Evolutionary conservation across 2,888 invertebrate genomes (phyloP).

Genomic region (Rhabditophanes sp.): DNA sequence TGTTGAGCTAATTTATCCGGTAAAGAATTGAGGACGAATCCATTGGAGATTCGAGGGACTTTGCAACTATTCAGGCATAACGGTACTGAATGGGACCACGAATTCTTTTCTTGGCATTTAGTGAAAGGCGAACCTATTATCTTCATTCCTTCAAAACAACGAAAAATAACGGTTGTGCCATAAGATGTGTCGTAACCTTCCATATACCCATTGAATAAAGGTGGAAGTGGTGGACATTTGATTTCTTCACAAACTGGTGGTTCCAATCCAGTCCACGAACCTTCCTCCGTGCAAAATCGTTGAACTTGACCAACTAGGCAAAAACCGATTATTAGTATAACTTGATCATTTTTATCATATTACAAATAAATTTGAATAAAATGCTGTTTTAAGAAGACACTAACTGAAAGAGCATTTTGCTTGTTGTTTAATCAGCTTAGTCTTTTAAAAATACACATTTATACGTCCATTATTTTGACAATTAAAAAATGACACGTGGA

Average conservation of each 20-base stretch:
- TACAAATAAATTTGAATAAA: no score
- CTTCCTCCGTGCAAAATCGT: conserved; percentile 77
- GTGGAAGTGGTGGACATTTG: conserved; percentile 82
- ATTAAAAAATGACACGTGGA: no score
- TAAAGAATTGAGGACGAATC: conserved; percentile 38
- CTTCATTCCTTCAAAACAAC: conserved; percentile 61
- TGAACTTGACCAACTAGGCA: no score
- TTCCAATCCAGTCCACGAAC: conserved; percentile 79
- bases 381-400: no score
- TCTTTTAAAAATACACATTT: no score
- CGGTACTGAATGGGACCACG: conserved; percentile 81
- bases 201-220: conserved; percentile 82
- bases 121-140: conserved; percentile 51
- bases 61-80: conserved; percentile 76
- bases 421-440: no score
- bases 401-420: no score
- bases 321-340: no score
- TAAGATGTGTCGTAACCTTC: conserved; percentile 62
- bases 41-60: conserved; percentile 29
- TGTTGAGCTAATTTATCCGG: conserved; percentile 53
- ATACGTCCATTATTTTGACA: no score
- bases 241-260: conserved; percentile 64
- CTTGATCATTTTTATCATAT: no score
- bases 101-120: conserved; percentile 72
- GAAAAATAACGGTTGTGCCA: conserved; percentile 77